phyloP scores from a whole-genome alignment of 2,888 invertebrate genomes.

The Lasioglossum villosulum region DNA sequence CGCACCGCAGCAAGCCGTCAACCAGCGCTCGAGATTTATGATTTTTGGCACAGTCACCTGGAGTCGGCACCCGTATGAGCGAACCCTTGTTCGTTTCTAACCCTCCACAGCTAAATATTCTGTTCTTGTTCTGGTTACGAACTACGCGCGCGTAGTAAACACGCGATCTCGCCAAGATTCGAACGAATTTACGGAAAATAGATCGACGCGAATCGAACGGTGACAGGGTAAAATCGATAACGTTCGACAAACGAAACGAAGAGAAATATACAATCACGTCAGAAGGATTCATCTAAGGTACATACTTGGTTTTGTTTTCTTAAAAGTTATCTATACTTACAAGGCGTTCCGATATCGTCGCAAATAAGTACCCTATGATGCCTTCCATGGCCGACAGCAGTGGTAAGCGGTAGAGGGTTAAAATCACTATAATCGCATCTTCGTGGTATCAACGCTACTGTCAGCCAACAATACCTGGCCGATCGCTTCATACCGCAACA shows the following conservation, averaged over 20 bases:
- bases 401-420: conserved; percentile 63
- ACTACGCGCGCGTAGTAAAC: neutral
- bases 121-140: neutral
- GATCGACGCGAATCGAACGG: neutral
- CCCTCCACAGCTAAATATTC: conserved; percentile 60
- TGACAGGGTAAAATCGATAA: neutral
- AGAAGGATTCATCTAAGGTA: conserved; percentile 8
- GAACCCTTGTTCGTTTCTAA: conserved; percentile 56
- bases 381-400: neutral
- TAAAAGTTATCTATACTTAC: conserved; percentile 33
- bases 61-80: no score
- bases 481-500: conserved; percentile 25
- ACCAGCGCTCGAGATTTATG: no score
- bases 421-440: conserved; percentile 58
- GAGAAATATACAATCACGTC: neutral
- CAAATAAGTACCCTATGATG: conserved; percentile 30
- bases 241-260: neutral
- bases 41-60: no score
- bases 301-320: conserved; percentile 9
- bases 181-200: conserved; percentile 10
- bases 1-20: no score
- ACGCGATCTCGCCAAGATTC: neutral
- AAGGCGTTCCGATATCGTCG: conserved; percentile 15
- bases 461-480: conserved; percentile 20
- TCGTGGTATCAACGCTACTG: conserved; percentile 26